Base-by-base conservation (phyloP, 2,797 vertebrate genomes). In the Eupleurogrammus muticus region DNA sequence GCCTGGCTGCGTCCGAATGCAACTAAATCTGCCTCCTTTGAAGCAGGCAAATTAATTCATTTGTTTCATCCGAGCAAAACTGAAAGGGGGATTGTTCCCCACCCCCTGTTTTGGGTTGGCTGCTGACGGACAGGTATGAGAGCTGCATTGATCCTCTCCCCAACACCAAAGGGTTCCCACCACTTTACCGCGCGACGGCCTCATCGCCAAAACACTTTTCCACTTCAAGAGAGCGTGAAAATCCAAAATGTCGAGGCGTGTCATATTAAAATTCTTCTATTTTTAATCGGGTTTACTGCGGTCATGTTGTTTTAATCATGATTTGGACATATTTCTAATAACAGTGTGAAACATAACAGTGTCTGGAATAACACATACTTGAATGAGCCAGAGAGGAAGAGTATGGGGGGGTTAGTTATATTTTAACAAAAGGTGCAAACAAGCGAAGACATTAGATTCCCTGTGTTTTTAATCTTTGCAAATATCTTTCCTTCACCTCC, bases 221-320 rank as follows among this genome's bases (percentile, higher is more conserved):
- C 58, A 68, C 65, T 75, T 76, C 34, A 58, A 5, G 42, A 16
- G 21, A 71, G 69, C 24, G 12, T 57, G 24, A 75, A 81, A 79
- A 47, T 14, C 24, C 48, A 38, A 49, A 42, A 40, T 58, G 65
- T 52, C 35, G 38, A 42, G 57, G 32, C 24, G 35, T 55, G 67
- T 59, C 75, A 28, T 38, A 74, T 65, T 70, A 63, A n/a, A 40
- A 66, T 70, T 46, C 47, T 20, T 11, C 19, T 46, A 11, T 67
- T 60, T 67, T 48, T 48, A 28, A 23, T 10, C 6, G 20, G 50
- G 16, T 75, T 73, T 32, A 73, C 24, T 47, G 40, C 42, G n/a
- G 40, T 53, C 59, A 40, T 17, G 40, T 5, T 20, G 6, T 63
- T 79, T 66, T 23, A 8, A 50, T 54, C 17, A 17, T 19, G 48